phyloP scores from a whole-genome alignment of 2,888 invertebrate genomes.

The Oithona nana region DNA sequence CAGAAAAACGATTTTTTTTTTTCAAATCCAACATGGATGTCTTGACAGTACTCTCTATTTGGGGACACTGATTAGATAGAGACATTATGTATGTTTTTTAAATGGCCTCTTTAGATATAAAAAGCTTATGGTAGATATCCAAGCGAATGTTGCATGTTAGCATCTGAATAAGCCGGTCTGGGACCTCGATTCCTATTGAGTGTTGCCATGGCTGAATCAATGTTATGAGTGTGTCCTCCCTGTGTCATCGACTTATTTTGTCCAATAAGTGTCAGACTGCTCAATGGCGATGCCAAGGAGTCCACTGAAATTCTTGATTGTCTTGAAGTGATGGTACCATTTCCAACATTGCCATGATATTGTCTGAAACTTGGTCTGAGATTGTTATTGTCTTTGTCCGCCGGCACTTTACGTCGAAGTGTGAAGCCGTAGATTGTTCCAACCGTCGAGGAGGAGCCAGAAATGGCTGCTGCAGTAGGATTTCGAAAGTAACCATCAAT shows the following conservation, averaged over 20 bases:
- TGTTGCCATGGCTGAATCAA: not conserved
- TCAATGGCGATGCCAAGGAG: not conserved
- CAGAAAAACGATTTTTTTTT: too few relatives aligned
- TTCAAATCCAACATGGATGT: too few relatives aligned
- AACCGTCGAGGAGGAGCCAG: not conserved
- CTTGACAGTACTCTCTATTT: too few relatives aligned
- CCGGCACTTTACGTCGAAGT: not conserved
- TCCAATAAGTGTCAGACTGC: not conserved
- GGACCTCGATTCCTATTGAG: not conserved
- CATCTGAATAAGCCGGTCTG: slow-evolving; percentile 23
- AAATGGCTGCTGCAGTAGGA: too few relatives aligned
- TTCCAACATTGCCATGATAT: too few relatives aligned
- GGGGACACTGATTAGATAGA: too few relatives aligned
- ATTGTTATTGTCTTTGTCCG: not conserved
- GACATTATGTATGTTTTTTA: too few relatives aligned
- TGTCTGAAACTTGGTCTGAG: not conserved
- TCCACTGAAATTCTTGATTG: not conserved
- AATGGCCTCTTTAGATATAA: too few relatives aligned
- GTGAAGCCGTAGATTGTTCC: not conserved
- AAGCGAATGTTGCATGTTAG: slow-evolving; percentile 41
- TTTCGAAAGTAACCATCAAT: not conserved
- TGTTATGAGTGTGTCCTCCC: not conserved
- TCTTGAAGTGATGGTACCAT: not conserved
- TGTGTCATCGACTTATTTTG: too few relatives aligned
- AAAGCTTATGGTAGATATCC: slow-evolving; percentile 39